Base-by-base conservation (phyloP, 2,888 invertebrate species). In the Gymnocheta viridis region DNA sequence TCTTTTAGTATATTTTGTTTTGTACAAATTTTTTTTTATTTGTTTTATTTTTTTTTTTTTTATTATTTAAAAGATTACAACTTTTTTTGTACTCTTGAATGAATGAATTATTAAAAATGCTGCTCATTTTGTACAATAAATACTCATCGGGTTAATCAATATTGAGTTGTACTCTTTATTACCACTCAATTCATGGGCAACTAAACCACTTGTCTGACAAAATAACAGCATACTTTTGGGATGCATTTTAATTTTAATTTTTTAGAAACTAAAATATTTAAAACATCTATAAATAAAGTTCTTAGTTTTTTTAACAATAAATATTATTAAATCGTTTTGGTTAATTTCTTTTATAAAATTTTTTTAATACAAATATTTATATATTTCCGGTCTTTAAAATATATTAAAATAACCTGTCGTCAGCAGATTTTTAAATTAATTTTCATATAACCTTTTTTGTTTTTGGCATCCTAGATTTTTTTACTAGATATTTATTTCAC, bases 401-500 rank as follows among this genome's bases (percentile, higher is more conserved):
- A 60, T 81, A 67, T 22, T 35, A 60, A 76, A 69, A 78, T 62
- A 69, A 70, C 64, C 69, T 76, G 82, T 83, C 86, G 79, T 69
- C 62, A 67, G 81, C 86, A 85, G 86, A 82, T 82, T 82, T 86
- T 86, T 85, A 85, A 86, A 87, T 87, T 87, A 86, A 86, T 87
- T 86, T 85, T 76, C 72, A 82, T 82, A 81, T 80, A 64, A 41
- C 4, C 7, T 1, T 85, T 60, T 29, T 47, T 47, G n/a, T 44
- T 51, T 49, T 74, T 58, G 41, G 19, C 64, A 70, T 66, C 12
- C 41, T n/a, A 27, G 32, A 4, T 19, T 29, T 47, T 41, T 51
- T 66, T 12, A 58, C 49, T 38, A 58, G 47, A 78, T 51, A 32
- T 70, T 69, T 54, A 62, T 70, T 56, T 74, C 44, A 54, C 44